These are phyloP conservation scores for Anaspis maculata DNA, from an alignment of 2,888 invertebrate species.

Conservation along the genomic window DNA sequence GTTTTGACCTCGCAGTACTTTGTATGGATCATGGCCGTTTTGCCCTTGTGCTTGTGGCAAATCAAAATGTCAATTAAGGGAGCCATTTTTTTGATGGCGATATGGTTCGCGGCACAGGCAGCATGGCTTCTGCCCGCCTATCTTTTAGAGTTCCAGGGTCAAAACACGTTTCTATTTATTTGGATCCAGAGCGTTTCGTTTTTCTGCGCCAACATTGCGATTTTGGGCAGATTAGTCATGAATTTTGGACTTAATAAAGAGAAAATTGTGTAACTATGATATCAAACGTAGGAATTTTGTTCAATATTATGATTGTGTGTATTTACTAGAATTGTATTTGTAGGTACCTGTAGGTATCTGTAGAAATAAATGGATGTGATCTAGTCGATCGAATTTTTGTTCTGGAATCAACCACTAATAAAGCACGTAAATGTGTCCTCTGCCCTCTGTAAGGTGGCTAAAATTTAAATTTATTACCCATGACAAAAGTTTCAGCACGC, in stretches of 20 bases:
- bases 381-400: too few relatives aligned
- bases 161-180: conserved; percentile 73
- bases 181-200: conserved; percentile 81
- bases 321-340: too few relatives aligned
- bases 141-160: conserved; percentile 79
- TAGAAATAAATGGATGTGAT: too few relatives aligned
- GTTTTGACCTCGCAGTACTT: conserved; percentile 97
- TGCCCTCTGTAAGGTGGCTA: too few relatives aligned
- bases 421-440: too few relatives aligned
- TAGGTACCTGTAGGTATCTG: too few relatives aligned
- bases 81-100: conserved; percentile 44
- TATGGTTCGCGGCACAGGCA: conserved; percentile 68
- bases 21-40: conserved; percentile 86
- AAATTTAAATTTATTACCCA: too few relatives aligned
- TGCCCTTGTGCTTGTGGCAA: conserved; percentile 73
- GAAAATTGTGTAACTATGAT: conserved; percentile 11
- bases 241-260: conserved; percentile 30
- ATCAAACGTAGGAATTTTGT: too few relatives aligned
- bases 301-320: too few relatives aligned
- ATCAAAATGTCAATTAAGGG: conserved; percentile 49
- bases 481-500: too few relatives aligned
- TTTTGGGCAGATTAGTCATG: conserved; percentile 36
- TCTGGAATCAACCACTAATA: too few relatives aligned
- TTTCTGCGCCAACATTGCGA: conserved; percentile 69
- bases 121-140: conserved; percentile 90